Base-by-base conservation (phyloP, 2,797 vertebrate species). In the Artibeus jamaicensis region DNA sequence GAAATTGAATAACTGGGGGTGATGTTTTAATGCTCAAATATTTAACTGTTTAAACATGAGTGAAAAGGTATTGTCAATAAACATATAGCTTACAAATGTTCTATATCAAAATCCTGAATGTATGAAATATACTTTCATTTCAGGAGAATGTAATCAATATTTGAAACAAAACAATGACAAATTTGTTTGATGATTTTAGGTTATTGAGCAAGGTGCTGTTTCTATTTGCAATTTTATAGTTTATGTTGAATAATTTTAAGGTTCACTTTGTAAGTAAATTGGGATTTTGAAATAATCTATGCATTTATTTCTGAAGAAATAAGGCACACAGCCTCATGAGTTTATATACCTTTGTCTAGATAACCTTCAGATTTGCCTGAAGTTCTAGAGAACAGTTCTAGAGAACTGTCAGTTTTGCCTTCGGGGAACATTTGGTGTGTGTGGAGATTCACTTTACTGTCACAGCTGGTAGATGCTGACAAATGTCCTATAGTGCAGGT, bases 401-500 rank as follows among this genome's bases (percentile, higher is more conserved):
- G 39, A 42, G 39, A 42, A 42, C 39, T 42, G 39, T 10, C 37
- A 37, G 50, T 39, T 21, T 55, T 82, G 24, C 6, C 26, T 29
- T 21, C 24, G n/a, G 91, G 57, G 53, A 15, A 83, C 34, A 7
- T 57, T 74, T 29, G 44, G 24, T 0, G n/a, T 15, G 6, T 85
- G n/a, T 86, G 44, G 67, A 82, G 50, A 81, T 4, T 6, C 5
- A n/a, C 39, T 32, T 9, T 21, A 15, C 65, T n/a, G 39, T 73
- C 73, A 89, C 50, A 9, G 1, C 32, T 9, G 15, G 53, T 22
- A 68, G 39, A 73, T 39, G 48, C 10, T 22, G 39, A 32, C 39
- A n/a, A 24, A 29, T 3, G 22, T 32, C 78, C 77, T 6, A 0
- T 0, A 24, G 32, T 14, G 11, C 12, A n/a, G 15, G 5, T 0